Evolutionary conservation across 2,113 vertebrate genomes (phyloP), one percentile per base, ranked within the genome.

Genomic region (Vireo altiloquus): DNA sequence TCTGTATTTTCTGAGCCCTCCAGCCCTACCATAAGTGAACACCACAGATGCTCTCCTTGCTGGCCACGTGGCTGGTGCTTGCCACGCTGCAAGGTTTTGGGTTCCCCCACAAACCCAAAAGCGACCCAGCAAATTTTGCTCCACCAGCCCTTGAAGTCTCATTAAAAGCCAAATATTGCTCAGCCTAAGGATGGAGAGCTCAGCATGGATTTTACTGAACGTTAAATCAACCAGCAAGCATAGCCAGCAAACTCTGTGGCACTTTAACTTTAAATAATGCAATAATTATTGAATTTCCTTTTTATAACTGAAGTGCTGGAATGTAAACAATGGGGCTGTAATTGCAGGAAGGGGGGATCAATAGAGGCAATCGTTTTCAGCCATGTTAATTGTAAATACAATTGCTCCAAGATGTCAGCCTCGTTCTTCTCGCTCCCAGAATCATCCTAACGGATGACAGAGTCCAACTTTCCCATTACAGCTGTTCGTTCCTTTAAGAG

Each of bases 231-330:
- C 97, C 98, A 98, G 97, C 97, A 97, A 98, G 98, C 97, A 94
- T 96, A 98, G 98, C 98, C 97, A 97, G 98, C 98, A 98, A 99
- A 99, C 99, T 99, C 98, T 98, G 98, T 98, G 98, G 98, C 98
- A 98, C 99, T 99, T 99, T 99, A 99, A 99, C 99, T 99, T 99
- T 99, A 99, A 99, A 99, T 99, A 99, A 99, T 99, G 99, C 99
- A 99, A 99, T 99, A 99, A 99, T 99, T 99, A 99, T 99, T 99
- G 99, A 99, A 99, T 99, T 99, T 98, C 98, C 98, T 99, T 99
- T 98, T 99, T 99, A 99, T 99, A 99, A 99, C 99, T 98, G 99
- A 99, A 99, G 99, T 98, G 98, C 99, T 99, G 98, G 99, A 99
- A 99, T 99, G 99, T 99, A 99, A 99, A 99, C 99, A 99, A 99